These are phyloP conservation scores for Rostratula benghalensis DNA, from an alignment of 2,113 vertebrate genomes.

Conservation along the genomic window DNA sequence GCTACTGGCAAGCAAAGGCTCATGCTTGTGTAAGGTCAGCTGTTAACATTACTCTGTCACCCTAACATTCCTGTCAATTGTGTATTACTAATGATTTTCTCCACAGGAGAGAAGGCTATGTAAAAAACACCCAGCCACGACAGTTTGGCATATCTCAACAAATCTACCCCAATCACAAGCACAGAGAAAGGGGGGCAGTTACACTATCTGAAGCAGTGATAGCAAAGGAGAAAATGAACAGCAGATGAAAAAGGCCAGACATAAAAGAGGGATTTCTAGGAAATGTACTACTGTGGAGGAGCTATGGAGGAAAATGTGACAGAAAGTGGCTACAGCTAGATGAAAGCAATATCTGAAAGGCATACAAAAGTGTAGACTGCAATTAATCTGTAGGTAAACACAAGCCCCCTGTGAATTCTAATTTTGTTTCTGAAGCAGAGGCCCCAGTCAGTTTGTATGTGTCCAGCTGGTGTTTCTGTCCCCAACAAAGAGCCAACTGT, in stretches of 20 bases:
- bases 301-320: background rate
- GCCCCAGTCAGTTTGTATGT: background rate
- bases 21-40: background rate
- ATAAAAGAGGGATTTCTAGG: background rate
- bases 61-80: too few species aligned
- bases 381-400: background rate
- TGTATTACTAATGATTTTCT: background rate
- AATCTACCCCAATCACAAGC: background rate
- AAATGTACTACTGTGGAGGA: background rate
- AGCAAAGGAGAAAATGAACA: background rate
- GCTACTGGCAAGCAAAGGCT: background rate
- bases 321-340: background rate
- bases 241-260: background rate
- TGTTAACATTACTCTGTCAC: background rate
- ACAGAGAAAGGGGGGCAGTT: background rate
- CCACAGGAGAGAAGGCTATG: background rate
- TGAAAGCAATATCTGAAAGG: background rate
- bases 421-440: background rate
- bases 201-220: background rate
- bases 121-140: background rate
- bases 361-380: background rate
- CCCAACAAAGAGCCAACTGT: conserved; percentile 30
- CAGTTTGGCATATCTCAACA: background rate
- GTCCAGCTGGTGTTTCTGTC: conserved; percentile 27
- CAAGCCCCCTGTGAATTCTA: background rate